Percentiles rank a stretch among this genome's conserved stretches.
phyloP scores from a whole-genome alignment of 2,113 vertebrate species.

The Marcusenius ussheri region DNA sequence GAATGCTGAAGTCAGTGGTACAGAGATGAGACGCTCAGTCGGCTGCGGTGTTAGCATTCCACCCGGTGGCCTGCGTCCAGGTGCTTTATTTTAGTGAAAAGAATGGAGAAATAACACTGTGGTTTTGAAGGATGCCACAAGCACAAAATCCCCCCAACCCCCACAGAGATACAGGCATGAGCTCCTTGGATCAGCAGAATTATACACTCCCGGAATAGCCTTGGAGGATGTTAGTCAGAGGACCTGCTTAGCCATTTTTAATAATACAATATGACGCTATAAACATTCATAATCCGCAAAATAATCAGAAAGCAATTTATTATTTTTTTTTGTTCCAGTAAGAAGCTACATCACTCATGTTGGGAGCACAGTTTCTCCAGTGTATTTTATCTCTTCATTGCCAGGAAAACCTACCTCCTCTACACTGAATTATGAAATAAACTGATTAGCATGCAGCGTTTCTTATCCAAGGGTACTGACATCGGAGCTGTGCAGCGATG shows the following conservation, averaged over 20 bases:
- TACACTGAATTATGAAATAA: background rate
- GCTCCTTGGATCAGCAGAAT: background rate
- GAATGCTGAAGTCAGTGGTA: background rate
- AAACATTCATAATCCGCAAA: background rate
- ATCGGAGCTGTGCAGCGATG: background rate
- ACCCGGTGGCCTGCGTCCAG: background rate
- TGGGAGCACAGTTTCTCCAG: background rate
- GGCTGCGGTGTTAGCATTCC: background rate
- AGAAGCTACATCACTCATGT: background rate
- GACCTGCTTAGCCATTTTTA: background rate
- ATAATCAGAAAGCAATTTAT: background rate
- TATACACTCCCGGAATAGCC: background rate
- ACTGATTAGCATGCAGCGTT: background rate
- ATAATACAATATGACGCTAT: background rate
- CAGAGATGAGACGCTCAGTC: background rate
- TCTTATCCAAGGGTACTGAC: background rate
- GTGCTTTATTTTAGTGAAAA: background rate
- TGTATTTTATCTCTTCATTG: background rate
- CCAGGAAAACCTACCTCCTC: background rate
- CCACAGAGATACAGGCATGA: background rate
- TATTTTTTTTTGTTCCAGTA: background rate
- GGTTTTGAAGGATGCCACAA: background rate
- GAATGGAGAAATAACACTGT: background rate
- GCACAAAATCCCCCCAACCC: background rate
- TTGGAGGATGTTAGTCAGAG: background rate